Percentiles rank a stretch among this genome's conserved stretches.
phyloP scores from a whole-genome alignment of 2,888 invertebrate genomes.

The Fragum whitleyi region DNA sequence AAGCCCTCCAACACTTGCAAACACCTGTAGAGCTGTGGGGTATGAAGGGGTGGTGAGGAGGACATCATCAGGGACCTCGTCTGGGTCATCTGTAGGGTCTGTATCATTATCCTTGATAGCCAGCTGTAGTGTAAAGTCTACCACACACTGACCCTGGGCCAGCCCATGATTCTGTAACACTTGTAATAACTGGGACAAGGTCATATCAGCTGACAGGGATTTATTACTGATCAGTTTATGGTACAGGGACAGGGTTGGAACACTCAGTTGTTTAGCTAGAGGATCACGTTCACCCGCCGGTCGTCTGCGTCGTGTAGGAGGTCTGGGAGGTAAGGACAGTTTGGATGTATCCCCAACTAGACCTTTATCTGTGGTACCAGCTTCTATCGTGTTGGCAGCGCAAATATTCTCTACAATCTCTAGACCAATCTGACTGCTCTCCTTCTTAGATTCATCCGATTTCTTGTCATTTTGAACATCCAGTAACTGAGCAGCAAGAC shows the following conservation, averaged over 20 bases:
- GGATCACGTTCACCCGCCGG: conserved; percentile 72
- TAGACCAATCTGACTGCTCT: conserved; percentile 81
- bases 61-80: conserved; percentile 77
- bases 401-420: conserved; percentile 88
- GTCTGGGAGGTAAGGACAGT: conserved; percentile 85
- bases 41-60: conserved; percentile 80
- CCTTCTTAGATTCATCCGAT: conserved; percentile 78
- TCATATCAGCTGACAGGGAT: conserved; percentile 87
- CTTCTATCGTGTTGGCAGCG: conserved; percentile 86
- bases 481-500: conserved; percentile 68
- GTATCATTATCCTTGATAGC: conserved; percentile 4
- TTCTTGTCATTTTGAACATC: conserved; percentile 69
- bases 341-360: conserved; percentile 13
- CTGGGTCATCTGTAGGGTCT: conserved; percentile 65
- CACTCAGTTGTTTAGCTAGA: conserved; percentile 60
- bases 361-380: conserved; percentile 30
- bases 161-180: conserved; percentile 85
- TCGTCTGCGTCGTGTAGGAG: conserved; percentile 87
- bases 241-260: conserved; percentile 79
- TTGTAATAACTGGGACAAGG: conserved; percentile 88
- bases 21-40: conserved; percentile 91
- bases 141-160: conserved; percentile 74
- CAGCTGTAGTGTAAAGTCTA: conserved; percentile 71
- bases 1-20: conserved; percentile 94
- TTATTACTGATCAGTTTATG: conserved; percentile 76